Base-by-base conservation (phyloP, 2,797 vertebrate genomes). In the Euphonia xanthogaster region DNA sequence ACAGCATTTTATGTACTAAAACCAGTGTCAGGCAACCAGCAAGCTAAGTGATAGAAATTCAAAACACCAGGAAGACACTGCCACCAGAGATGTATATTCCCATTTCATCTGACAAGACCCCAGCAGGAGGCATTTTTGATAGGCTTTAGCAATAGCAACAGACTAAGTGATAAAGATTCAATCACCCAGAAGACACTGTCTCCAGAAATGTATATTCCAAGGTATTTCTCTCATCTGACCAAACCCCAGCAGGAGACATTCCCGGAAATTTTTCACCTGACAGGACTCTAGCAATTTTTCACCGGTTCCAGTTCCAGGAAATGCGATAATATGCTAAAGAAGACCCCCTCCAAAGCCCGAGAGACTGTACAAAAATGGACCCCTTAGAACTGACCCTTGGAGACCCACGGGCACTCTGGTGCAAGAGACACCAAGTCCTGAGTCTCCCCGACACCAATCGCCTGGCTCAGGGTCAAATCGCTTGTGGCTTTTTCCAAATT, bases 391-490 rank as follows among this genome's bases (percentile, higher is more conserved):
- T 9, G 51, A 9, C 51, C 51, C 31, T 54, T 0, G 2, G 20
- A 22, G 20, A 54, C 30, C 50, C 51, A 54, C 9, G 4, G 51
- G 31, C 31, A 14, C 31, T n/a, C 51, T 22, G 51, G 51, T n/a
- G 20, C 5, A 8, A 54, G 8, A n/a, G 51, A n/a, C 13, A 6
- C 31, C 51, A 54, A 54, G 12, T 31, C 51, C 51, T 54, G 12
- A n/a, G 20, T 54, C 31, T 9, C 51, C 20, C 51, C 2, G 2
- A 4, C 20, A 54, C 51, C 1, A 1, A 54, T 2, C 4, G 9
- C 51, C 31, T 21, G 20, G 8, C 30, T 54, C 51, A 22, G 51
- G 20, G 31, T n/a, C 8, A 0, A 54, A n/a, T 54, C 2, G 9
- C 31, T n/a, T n/a, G 51, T 54, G 51, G 31, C 31, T 21, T 22